phyloP scores from a whole-genome alignment of 2,888 invertebrate species.

The Luperina testacea region DNA sequence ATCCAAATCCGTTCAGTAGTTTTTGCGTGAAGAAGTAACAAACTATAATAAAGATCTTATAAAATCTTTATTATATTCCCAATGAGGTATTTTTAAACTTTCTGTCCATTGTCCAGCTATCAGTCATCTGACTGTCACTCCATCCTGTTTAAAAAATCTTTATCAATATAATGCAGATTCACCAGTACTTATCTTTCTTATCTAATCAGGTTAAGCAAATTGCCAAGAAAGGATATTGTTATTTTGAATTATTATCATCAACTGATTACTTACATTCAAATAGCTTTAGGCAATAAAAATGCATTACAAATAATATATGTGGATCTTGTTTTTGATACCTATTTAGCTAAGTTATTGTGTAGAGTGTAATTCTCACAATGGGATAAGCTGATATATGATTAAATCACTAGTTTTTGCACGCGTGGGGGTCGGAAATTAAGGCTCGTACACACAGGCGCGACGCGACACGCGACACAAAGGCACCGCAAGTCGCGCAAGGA shows the following conservation, averaged over 20 bases:
- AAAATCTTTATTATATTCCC: neutral
- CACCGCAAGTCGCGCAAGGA: too few species aligned
- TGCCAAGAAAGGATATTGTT: slow-evolving; percentile 24
- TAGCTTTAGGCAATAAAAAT: slow-evolving; percentile 5
- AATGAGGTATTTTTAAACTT: neutral
- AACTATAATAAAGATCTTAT: too few species aligned
- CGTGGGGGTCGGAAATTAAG: too few species aligned
- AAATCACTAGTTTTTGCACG: neutral
- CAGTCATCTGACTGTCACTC: neutral
- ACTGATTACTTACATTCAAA: slow-evolving; percentile 29
- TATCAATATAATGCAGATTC: slow-evolving; percentile 19
- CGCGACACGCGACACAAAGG: too few species aligned
- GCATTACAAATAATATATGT: neutral
- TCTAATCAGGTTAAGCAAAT: slow-evolving; percentile 38
- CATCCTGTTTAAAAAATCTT: slow-evolving; percentile 5
- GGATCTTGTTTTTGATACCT: neutral
- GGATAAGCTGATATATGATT: neutral
- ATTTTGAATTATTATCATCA: slow-evolving; percentile 8
- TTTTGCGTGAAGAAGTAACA: too few species aligned
- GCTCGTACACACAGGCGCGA: too few species aligned
- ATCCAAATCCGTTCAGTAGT: too few species aligned
- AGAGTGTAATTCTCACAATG: neutral
- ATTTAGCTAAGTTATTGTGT: neutral
- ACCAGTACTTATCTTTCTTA: slow-evolving; percentile 17
- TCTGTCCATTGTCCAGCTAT: neutral